These are phyloP conservation scores for Umimayanthus kanabou DNA, from an alignment of 92 coral and sea anemone genomes.

Conservation along the genomic window DNA sequence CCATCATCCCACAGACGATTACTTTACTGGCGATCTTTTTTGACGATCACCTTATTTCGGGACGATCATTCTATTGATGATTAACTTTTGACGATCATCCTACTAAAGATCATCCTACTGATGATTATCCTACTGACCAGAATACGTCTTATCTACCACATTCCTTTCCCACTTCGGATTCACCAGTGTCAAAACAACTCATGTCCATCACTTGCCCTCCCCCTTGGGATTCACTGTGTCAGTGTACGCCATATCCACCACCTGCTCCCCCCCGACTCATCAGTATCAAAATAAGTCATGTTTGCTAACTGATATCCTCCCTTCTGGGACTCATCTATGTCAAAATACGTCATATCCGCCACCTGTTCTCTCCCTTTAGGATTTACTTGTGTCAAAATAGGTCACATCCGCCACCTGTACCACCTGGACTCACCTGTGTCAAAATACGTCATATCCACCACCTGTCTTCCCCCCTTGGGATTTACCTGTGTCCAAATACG, in stretches of 20 bases:
- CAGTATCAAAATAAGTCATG: slow-evolving; percentile 10
- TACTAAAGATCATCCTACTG: no score
- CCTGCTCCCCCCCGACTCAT: slow-evolving; percentile 25
- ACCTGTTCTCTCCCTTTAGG: slow-evolving; percentile 76
- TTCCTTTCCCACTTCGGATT: background rate
- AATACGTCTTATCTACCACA: no score
- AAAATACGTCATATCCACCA: background rate
- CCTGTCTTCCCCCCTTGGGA: background rate
- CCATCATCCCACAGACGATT: no score
- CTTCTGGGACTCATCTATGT: slow-evolving; percentile 59
- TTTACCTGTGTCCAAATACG: background rate
- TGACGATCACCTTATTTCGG: no score
- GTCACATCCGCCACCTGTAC: no score
- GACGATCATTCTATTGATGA: no score
- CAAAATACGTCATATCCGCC: slow-evolving; percentile 89
- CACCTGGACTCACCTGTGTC: background rate
- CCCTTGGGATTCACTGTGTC: background rate
- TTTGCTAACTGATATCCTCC: background rate
- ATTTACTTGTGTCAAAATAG: slow-evolving; percentile 33
- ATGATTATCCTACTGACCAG: no score
- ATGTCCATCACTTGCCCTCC: background rate
- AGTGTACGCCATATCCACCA: background rate
- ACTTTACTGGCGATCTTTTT: no score
- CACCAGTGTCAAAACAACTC: no score
- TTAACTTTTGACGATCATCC: background rate